phyloP scores from a whole-genome alignment of 2,113 vertebrate species.

The Pollachius pollachius region DNA sequence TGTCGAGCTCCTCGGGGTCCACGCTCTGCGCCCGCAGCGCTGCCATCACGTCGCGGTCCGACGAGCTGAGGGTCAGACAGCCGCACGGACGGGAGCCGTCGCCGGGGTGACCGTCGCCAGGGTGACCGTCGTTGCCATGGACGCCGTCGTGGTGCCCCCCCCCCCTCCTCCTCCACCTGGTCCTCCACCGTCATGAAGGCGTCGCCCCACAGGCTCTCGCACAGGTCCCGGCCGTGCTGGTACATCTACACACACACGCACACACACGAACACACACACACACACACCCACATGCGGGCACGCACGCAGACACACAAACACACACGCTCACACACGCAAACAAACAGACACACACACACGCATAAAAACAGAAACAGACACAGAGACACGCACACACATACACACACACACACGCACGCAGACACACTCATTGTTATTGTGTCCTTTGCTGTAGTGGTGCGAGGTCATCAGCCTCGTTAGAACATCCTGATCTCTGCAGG shows the following conservation, averaged over 20 bases:
- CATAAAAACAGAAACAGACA: background rate
- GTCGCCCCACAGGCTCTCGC: slow-evolving; percentile 74
- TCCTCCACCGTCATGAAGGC: slow-evolving; percentile 69
- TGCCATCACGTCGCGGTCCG: slow-evolving; percentile 70
- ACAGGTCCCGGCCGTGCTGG: slow-evolving; percentile 77
- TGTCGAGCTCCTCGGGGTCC: slow-evolving; percentile 71
- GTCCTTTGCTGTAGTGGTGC: too few relatives aligned
- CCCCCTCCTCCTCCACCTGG: slow-evolving; percentile 42
- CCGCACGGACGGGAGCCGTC: slow-evolving; percentile 55
- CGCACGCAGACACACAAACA: slow-evolving; percentile 7
- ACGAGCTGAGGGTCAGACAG: slow-evolving; percentile 74
- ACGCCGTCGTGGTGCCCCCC: slow-evolving; percentile 9
- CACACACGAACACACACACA: slow-evolving; percentile 19
- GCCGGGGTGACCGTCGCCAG: too few relatives aligned
- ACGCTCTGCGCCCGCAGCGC: slow-evolving; percentile 69
- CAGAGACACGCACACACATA: slow-evolving; percentile 20
- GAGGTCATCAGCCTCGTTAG: too few relatives aligned
- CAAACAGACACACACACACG: slow-evolving; percentile 8
- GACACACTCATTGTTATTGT: background rate
- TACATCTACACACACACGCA: slow-evolving; percentile 67
- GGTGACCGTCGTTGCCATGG: too few relatives aligned
- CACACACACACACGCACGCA: background rate
- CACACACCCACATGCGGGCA: slow-evolving; percentile 12
- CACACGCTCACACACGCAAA: slow-evolving; percentile 22
- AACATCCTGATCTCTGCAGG: too few relatives aligned